Conservation (phyloP, 2,888 invertebrate genomes). For the Drosophila anomalipes region DNA sequence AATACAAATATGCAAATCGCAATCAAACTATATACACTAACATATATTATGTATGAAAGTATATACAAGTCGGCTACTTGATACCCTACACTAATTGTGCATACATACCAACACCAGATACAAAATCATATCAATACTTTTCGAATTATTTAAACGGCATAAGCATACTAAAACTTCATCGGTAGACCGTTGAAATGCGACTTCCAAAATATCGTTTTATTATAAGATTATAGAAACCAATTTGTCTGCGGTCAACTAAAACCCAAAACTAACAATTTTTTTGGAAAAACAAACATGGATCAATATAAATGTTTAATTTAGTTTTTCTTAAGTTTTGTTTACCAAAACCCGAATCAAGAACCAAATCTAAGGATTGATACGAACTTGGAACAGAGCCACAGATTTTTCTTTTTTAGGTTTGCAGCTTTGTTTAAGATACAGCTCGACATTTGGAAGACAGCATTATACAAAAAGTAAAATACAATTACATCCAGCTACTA, state of each 20-base stretch:
- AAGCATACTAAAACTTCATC: slow-evolving; percentile 9
- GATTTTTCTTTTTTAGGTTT: neutral
- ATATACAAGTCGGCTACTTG: slow-evolving; percentile 17
- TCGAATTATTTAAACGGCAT: slow-evolving; percentile 52
- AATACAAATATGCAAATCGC: slow-evolving; percentile 21
- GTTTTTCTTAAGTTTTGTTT: neutral
- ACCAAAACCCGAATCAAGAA: neutral
- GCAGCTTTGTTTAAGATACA: neutral
- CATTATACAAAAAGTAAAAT: slow-evolving; percentile 13
- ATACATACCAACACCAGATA: slow-evolving; percentile 20
- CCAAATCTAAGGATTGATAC: neutral
- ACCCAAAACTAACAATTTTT: neutral
- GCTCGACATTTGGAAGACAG: slow-evolving; percentile 18
- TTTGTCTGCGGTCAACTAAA: neutral
- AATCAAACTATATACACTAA: slow-evolving; percentile 33
- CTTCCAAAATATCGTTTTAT: slow-evolving; percentile 5
- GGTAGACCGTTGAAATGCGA: slow-evolving; percentile 22
- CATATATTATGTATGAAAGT: slow-evolving; percentile 27
- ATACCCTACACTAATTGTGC: slow-evolving; percentile 8
- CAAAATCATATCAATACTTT: slow-evolving; percentile 58
- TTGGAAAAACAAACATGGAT: neutral
- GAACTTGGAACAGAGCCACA: neutral
- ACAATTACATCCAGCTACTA: slow-evolving; percentile 6
- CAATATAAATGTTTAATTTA: neutral
- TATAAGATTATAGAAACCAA: neutral